Evolutionary conservation across 53 echinoderm and acorn worm genomes (phyloP).

Genomic region (Glandiceps talaboti): DNA sequence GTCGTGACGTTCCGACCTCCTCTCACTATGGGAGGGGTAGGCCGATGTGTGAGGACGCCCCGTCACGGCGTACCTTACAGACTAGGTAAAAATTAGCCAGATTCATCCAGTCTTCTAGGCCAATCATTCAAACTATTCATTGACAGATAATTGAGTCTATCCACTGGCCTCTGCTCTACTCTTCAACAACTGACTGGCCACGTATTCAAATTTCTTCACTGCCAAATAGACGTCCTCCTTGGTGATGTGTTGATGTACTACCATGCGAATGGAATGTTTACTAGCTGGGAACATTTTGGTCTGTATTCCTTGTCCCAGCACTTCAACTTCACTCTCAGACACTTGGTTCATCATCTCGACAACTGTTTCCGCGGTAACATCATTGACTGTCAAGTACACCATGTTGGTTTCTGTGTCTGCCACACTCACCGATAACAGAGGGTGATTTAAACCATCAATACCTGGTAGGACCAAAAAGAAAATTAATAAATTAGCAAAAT

Average conservation of each 20-base stretch:
- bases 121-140: too few relatives aligned
- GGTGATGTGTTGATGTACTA: constrained; percentile 54
- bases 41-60: too few relatives aligned
- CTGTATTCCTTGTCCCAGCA: constrained; percentile 45
- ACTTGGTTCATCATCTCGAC: constrained; percentile 27
- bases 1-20: too few relatives aligned
- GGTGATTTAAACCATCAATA: constrained; percentile 33
- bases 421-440: constrained; percentile 43
- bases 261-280: constrained; percentile 27
- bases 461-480: constrained; percentile 18
- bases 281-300: constrained; percentile 43
- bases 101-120: too few relatives aligned
- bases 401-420: constrained; percentile 63
- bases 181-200: neutral
- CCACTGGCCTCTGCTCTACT: neutral
- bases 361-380: constrained; percentile 30
- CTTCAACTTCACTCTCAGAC: constrained; percentile 34
- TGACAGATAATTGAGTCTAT: too few relatives aligned
- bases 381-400: constrained; percentile 37
- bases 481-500: too few relatives aligned
- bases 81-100: too few relatives aligned
- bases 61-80: too few relatives aligned
- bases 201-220: constrained; percentile 33
- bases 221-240: constrained; percentile 37
- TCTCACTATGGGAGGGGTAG: too few relatives aligned